Base-by-base conservation (phyloP, 2,797 vertebrate species). In the Saxicola maurus region DNA sequence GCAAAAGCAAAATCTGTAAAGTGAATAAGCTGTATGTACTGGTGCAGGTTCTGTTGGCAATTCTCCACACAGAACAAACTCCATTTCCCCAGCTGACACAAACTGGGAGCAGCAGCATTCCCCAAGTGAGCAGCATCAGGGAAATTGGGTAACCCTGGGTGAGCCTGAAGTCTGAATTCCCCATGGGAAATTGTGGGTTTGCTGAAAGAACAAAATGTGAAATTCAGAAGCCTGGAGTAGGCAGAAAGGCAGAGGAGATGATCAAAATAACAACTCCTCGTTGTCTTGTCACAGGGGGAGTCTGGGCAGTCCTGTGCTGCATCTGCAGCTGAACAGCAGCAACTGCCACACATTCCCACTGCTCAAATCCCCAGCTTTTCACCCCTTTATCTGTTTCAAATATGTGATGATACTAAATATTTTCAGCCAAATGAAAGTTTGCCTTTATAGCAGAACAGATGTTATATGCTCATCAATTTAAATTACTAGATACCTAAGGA, bases 91-190 rank as follows among this genome's bases (percentile, higher is more conserved):
- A 81, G 15, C 17, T 42, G 59, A 51, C 55, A 86, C 18, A 64
- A 57, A 68, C 13, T 31, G 48, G 62, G 60, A 80, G 25, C 28
- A 78, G 51, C 61, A 67, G 31, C 23, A 23, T 25, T 82, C 28
- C n/a, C 17, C 33, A 59, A 7, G 11, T 9, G 17, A 75, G n/a
- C 25, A 74, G 52, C 20, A 10, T 13, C 23, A 53, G 13, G 21
- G 21, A n/a, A 89, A 66, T 6, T 1, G 2, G 7, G 19, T 46
- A 53, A 48, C 15, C 11, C 35, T 0, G 1, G 4, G 5, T 72
- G 49, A 89, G 37, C 27, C 14, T 51, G 2, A 13, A 71, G 9
- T 24, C 30, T 53, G 60, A 60, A 55, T 12, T 40, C 23, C 87
- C 15, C 2, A 0, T 23, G n/a, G 33, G 48, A 86, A 90, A 49